These are phyloP conservation scores for Hydrotaea cyrtoneurina DNA, from an alignment of 2,888 invertebrate species.

Conservation along the genomic window DNA sequence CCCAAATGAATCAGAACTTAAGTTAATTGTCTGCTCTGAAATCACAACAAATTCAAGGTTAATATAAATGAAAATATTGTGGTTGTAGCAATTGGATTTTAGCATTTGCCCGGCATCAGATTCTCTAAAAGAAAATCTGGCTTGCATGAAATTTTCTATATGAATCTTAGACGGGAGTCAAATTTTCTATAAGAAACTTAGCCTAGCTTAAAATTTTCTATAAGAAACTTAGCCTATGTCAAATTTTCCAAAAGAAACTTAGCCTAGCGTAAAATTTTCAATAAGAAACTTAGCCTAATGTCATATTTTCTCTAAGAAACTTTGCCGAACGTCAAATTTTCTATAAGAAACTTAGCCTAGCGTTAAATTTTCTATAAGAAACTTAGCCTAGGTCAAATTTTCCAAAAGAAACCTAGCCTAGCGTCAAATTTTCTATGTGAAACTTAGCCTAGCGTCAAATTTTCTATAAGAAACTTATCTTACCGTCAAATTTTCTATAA, in stretches of 20 bases:
- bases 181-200: background rate
- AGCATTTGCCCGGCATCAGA: background rate
- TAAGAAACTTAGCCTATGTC: background rate
- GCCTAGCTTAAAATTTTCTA: background rate
- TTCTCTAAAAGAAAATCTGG: background rate
- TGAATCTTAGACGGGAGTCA: background rate
- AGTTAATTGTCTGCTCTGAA: background rate
- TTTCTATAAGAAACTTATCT: conserved; percentile 3
- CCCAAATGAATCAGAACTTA: background rate
- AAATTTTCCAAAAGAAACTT: background rate
- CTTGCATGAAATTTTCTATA: background rate
- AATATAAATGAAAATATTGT: background rate
- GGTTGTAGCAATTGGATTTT: too few species aligned
- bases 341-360: background rate
- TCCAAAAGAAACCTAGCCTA: background rate
- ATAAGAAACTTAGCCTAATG: background rate
- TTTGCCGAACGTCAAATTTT: background rate
- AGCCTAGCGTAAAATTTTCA: background rate
- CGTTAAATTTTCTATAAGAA: background rate
- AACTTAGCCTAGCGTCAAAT: background rate
- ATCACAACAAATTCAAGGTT: background rate
- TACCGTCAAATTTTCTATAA: conserved; percentile 1
- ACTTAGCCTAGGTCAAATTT: background rate
- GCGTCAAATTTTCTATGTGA: background rate
- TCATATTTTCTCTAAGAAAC: background rate